Evolutionary conservation across 2,888 invertebrate species (phyloP), one percentile per base, ranked within the genome.

Genomic region (Pollenia griseotomentosa): DNA sequence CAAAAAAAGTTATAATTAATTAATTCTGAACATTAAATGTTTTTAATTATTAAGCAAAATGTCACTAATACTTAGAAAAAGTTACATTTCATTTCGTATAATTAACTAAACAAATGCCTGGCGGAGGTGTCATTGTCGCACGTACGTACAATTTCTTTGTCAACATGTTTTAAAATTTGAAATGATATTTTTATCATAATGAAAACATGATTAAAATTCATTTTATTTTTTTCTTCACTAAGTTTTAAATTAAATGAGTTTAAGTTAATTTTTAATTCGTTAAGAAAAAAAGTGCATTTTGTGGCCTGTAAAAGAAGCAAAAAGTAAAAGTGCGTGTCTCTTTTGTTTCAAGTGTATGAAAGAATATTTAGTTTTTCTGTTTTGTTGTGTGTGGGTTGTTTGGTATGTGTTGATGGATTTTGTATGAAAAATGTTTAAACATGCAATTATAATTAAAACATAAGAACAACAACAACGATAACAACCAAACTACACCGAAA

Each of bases 381-480:
- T 48, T 33, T 33, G 33, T 33, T n/a, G 11, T 88, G 77, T 80
- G 83, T 88, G 88, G 83, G 88, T 85, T 84, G 88, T 85, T 70
- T 85, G 85, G 83, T 88, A 85, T 85, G 85, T 83, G 85, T 71
- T 85, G 82, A 82, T 85, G 83, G 78, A 78, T 80, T 88, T 87
- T 80, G 66, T 82, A 65, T 66, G 57, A 86, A 81, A 88, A 78
- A 84, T 81, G 53, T 57, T 55, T 70, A 73, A 85, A 88, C 88
- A 88, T 88, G 88, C 85, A 77, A 88, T 87, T 88, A 88, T 85
- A 88, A 85, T 88, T 88, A 86, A 88, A 55, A 71, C 46, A 83
- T 70, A 83, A 83, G 65, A 55, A 40, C 51, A 83, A 83, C 73
- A 55, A 57, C 51, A 81, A 48, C 55, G 51, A 44, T 55, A 55